A percentile compares a stretch with the other conserved stretches of the same genome.
Evolutionary conservation across 1,140 invertebrate species (phyloP).

Genomic region (Triops longicaudatus): DNA sequence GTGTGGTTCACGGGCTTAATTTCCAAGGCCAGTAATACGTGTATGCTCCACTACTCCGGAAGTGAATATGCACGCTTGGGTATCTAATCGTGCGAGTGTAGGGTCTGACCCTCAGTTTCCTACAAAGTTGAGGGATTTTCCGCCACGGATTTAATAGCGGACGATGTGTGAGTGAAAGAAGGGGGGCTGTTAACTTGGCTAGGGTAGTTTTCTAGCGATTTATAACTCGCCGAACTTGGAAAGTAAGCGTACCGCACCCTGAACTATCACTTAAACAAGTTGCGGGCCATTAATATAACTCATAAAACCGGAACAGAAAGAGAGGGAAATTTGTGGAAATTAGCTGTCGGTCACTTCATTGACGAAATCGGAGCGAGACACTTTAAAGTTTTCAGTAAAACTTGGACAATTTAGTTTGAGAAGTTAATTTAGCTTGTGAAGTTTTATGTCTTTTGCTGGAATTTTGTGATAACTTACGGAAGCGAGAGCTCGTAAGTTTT

Average conservation of each 20-base stretch:
- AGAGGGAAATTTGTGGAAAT: background rate
- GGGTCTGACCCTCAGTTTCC: background rate
- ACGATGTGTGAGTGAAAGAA: background rate
- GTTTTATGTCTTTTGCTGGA: no score
- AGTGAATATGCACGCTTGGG: constrained; percentile 11
- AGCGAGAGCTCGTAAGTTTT: no score
- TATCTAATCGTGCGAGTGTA: background rate
- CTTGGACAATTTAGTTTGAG: no score
- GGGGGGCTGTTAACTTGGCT: no score
- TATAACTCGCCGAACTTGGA: background rate
- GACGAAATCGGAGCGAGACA: no score
- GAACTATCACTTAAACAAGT: background rate
- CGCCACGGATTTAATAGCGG: background rate
- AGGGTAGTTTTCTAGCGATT: background rate
- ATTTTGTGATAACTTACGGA: no score
- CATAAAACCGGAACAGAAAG: background rate
- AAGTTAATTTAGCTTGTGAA: no score
- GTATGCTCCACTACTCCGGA: background rate
- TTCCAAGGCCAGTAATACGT: background rate
- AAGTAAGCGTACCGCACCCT: background rate
- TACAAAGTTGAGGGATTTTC: background rate
- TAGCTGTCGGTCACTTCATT: no score
- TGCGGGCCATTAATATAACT: no score
- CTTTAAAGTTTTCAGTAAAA: no score
- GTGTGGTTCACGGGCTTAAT: background rate